phyloP scores from a whole-genome alignment of 2,888 invertebrate genomes.

The Dicranocentrus wangi region DNA sequence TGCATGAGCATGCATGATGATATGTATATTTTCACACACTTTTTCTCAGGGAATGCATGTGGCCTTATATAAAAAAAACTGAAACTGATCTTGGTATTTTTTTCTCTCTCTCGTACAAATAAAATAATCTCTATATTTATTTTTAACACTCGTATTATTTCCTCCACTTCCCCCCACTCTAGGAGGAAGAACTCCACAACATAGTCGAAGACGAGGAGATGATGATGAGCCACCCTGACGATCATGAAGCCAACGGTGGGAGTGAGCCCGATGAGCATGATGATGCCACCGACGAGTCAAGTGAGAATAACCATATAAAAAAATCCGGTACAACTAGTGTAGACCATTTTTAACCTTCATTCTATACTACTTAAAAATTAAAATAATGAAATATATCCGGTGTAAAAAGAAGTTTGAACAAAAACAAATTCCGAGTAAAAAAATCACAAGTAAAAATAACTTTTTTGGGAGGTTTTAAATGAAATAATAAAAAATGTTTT shows the following conservation, averaged over 20 bases:
- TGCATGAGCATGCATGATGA: too few species aligned
- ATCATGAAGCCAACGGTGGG: background rate
- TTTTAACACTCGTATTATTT: too few species aligned
- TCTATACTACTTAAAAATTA: background rate
- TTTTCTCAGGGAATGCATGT: too few species aligned
- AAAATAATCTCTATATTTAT: too few species aligned
- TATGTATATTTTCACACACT: too few species aligned
- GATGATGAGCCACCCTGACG: background rate
- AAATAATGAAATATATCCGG: background rate
- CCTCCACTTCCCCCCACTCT: too few species aligned
- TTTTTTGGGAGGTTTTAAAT: too few species aligned
- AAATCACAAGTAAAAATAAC: too few species aligned
- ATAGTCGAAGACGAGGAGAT: slow-evolving; percentile 17
- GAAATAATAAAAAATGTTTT: too few species aligned
- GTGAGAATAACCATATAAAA: background rate
- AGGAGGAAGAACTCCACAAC: slow-evolving; percentile 27
- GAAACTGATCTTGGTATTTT: slow-evolving; percentile 16
- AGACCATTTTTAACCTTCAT: slow-evolving; percentile 3
- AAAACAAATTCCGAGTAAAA: background rate
- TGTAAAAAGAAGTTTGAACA: too few species aligned
- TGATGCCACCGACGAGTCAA: background rate
- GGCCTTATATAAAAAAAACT: too few species aligned
- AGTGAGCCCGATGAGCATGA: background rate
- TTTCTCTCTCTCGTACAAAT: too few species aligned
- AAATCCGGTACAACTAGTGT: slow-evolving; percentile 1